Conservation (phyloP, 2,113 vertebrate genomes). For the Aix galericulata region DNA sequence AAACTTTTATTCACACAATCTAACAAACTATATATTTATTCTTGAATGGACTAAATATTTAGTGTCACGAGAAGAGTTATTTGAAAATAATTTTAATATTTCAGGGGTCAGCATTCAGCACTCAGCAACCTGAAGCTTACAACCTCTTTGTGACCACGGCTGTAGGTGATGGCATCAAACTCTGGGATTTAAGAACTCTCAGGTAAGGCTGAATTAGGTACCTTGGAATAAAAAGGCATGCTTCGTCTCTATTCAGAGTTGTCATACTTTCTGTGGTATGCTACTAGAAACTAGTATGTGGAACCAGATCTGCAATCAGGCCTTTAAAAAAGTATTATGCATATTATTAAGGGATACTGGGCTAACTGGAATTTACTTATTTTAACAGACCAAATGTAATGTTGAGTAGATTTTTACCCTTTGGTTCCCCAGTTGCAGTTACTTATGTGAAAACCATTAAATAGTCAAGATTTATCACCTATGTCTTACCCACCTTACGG, state of each 20-base stretch:
- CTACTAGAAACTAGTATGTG: background rate
- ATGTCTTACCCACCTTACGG: background rate
- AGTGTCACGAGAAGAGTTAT: background rate
- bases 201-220: conserved; percentile 73
- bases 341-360: too few relatives aligned
- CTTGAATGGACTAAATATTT: background rate
- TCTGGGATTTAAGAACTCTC: conserved; percentile 90
- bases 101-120: conserved; percentile 85
- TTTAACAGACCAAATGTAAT: background rate
- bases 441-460: background rate
- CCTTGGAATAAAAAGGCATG: background rate
- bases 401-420: background rate
- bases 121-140: conserved; percentile 79
- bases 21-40: background rate
- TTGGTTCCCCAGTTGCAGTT: background rate
- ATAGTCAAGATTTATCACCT: background rate
- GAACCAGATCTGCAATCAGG: background rate
- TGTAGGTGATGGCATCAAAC: conserved; percentile 83
- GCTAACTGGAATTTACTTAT: background rate
- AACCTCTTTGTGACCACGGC: conserved; percentile 88
- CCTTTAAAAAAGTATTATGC: background rate
- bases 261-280: background rate
- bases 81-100: conserved; percentile 23
- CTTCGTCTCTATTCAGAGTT: background rate
- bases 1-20: background rate